Evolutionary conservation across 2,888 invertebrate genomes (phyloP), one percentile per base, ranked within the genome.

Genomic region (Drosophila meridiana): DNA sequence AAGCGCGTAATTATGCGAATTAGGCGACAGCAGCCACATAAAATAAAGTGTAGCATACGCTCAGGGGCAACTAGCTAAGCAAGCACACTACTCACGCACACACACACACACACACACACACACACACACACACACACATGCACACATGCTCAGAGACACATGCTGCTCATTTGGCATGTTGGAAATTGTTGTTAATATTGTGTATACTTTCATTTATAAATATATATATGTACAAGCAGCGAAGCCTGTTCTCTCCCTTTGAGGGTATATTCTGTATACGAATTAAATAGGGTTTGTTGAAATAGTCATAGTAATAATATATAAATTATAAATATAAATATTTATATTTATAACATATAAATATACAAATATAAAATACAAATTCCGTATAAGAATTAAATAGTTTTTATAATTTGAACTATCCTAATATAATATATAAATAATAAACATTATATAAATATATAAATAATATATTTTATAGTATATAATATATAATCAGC

Each of bases 1-100:
- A 85, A 83, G 90, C 85, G 85, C 85, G 90, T 89, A 89, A 85
- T 89, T 89, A 85, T 89, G 78, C 85, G 90, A 85, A 89, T 85
- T 89, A 85, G 90, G 78, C 83, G 90, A 89, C 85, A 82, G 72
- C 87, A 82, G 84, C 60, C 66, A 53, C 85, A 89, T 80, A 69
- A 83, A 78, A 89, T 89, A 85, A 85, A 89, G 85, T 80, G 90
- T 83, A 80, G 86, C 85, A 85, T 89, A 88, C 90, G 85, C 85
- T 89, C 78, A 65, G 85, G 90, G 86, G 86, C 83, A 75, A 59
- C 89, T 64, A 55, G 53, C 86, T 73, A 72, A 77, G 56, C 70
- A 56, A 13, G 7, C 4, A 9, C 47, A 38, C 34, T 20, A 20
- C 20, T 20, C 0, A 20, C n/a, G 5, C 2, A 6, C 50, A 40